A percentile compares a stretch with the other conserved stretches of the same genome.
Evolutionary conservation across 2,113 vertebrate genomes (phyloP).

Genomic region (Apaloderma vittatum): DNA sequence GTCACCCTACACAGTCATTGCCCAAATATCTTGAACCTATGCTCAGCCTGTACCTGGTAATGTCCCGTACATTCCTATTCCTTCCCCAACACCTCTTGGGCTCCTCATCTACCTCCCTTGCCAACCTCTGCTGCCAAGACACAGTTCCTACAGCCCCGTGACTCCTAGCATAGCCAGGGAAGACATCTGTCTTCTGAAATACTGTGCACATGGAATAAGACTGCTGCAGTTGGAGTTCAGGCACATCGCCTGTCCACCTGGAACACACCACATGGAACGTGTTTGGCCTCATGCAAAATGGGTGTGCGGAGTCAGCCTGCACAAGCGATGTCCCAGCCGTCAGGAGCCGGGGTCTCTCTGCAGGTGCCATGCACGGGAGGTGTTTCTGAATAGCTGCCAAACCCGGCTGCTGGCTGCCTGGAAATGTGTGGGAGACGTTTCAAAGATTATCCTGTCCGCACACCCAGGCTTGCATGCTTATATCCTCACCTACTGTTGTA

Average conservation of each 20-base stretch:
- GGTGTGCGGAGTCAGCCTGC: neutral
- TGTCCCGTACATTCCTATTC: neutral
- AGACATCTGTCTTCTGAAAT: no score
- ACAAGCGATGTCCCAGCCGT: neutral
- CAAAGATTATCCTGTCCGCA: neutral
- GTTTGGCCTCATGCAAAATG: neutral
- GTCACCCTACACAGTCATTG: neutral
- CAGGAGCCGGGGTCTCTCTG: neutral
- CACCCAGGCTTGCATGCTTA: neutral
- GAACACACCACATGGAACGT: neutral
- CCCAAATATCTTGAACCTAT: neutral
- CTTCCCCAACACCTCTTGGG: rapidly evolving
- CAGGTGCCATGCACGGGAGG: neutral
- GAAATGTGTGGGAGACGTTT: neutral
- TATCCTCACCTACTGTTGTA: neutral
- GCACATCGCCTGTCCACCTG: neutral
- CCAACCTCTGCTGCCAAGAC: no score
- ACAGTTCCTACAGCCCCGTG: no score
- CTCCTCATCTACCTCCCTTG: neutral
- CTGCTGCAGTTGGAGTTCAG: no score
- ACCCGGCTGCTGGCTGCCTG: neutral
- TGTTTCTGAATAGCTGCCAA: neutral
- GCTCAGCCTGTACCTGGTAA: neutral
- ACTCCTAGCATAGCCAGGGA: no score
- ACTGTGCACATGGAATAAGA: no score